Conservation (phyloP, 1,140 invertebrate genomes). For the Drosophila chauvacae region DNA sequence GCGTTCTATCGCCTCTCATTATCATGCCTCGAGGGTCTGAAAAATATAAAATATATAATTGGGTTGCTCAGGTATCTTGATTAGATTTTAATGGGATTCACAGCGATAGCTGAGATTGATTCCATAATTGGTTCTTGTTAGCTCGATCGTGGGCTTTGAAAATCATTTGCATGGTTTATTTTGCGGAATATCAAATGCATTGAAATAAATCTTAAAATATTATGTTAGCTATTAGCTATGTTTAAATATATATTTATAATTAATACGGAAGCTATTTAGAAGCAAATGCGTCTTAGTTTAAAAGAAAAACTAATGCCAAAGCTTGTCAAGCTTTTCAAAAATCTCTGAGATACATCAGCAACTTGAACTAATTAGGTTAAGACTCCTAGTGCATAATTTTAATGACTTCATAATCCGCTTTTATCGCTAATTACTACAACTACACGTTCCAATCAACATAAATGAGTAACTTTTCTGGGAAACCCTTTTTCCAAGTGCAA, state of each 20-base stretch:
- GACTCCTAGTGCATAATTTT: not conserved
- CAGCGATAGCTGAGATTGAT: constrained; percentile 11
- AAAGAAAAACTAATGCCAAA: not conserved
- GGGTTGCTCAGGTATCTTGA: constrained; percentile 23
- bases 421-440: too few species aligned
- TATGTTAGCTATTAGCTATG: not conserved
- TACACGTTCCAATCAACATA: not conserved
- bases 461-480: not conserved
- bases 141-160: not conserved
- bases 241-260: not conserved
- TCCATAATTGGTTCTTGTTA: constrained; percentile 4
- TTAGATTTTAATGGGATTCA: constrained; percentile 17
- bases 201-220: too few species aligned
- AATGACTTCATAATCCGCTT: not conserved
- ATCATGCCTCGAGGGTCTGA: not conserved
- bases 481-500: constrained; percentile 3
- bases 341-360: not conserved
- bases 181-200: too few species aligned
- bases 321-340: not conserved
- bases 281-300: too few species aligned
- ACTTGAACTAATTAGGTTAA: not conserved
- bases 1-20: not conserved
- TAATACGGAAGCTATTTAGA: not conserved
- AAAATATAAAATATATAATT: constrained; percentile 20
- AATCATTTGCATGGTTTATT: constrained; percentile 4